Base-by-base conservation (phyloP, 2,797 vertebrate genomes). In the Otolemur crassicaudatus region DNA sequence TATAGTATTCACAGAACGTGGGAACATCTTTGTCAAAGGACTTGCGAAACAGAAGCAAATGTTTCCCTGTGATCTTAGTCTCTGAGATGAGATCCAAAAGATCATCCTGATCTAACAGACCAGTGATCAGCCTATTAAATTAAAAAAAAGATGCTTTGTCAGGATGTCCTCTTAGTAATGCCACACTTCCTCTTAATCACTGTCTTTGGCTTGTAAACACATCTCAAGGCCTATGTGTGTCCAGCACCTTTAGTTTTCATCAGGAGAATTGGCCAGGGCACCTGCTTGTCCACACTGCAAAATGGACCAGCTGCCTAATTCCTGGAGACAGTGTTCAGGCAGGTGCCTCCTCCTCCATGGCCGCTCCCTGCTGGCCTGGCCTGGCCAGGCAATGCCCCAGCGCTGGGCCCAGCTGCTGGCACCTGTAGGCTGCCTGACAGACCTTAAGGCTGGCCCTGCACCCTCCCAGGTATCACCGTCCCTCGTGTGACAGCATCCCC, bases 331-430 rank as follows among this genome's bases (percentile, higher is more conserved):
- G 43, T 4, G 7, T 40, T 29, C 3, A 2, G 40, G 37, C 3
- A 0, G 31, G 37, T 34, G 20, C 16, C 7, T 9, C n/a, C 13
- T 69, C 7, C 31, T n/a, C 46, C 25, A 19, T 4, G 0, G 9
- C n/a, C 67, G 31, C 40, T 76, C 22, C 0, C 46, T 34, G n/a
- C 63, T 40, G 69, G 37, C n/a, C 1, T 72, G 65, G n/a, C 67
- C 1, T 72, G 65, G n/a, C 17, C n/a, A 20, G 3, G 34, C 37
- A 20, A 34, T 13, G 34, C 61, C 10, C 5, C 3, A 61, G 65
- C 25, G 9, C 10, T 14, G 1, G 7, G 53, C 8, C 49, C 49
- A 53, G 49, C 49, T 53, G 49, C 49, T 16, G 49, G 49, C 14
- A 53, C 49, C 14, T 4, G 13, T 13, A 25, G 56, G 29, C 58